These are phyloP conservation scores for Ciconia stormi DNA, from an alignment of 2,113 vertebrate genomes.

Conservation along the genomic window DNA sequence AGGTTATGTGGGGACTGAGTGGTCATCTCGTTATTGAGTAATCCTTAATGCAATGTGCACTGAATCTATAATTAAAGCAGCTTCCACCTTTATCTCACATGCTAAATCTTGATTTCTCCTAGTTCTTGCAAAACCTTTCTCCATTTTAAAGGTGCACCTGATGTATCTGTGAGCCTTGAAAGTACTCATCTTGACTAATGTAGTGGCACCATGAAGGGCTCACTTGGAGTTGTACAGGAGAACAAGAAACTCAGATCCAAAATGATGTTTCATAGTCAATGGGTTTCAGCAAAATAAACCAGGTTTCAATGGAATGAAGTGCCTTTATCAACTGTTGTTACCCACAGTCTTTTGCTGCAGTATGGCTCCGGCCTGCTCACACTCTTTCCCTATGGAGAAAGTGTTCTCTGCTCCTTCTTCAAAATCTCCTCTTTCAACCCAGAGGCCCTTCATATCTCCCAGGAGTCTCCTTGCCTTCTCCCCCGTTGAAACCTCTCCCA, in stretches of 20 bases:
- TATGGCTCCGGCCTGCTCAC: not conserved
- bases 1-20: constrained; percentile 37
- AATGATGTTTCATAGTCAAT: not conserved
- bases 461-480: not conserved
- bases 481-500: not conserved
- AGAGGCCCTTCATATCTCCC: not conserved
- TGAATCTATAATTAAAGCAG: constrained; percentile 44
- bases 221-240: not conserved
- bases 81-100: constrained; percentile 3
- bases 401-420: not conserved
- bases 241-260: not conserved
- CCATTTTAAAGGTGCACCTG: not conserved
- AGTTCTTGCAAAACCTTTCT: constrained; percentile 11
- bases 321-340: not conserved
- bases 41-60: constrained; percentile 27
- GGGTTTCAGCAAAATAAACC: not conserved
- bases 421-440: not conserved
- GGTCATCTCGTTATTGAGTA: constrained; percentile 39
- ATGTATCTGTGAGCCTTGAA: not conserved
- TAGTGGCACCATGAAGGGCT: not conserved
- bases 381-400: not conserved
- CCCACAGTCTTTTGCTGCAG: not conserved
- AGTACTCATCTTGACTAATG: not conserved
- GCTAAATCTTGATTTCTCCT: constrained; percentile 14
- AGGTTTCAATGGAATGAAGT: not conserved